Percentiles rank a stretch among this genome's conserved stretches.
Evolutionary conservation across 2,797 vertebrate genomes (phyloP).

Genomic region (Gastrophryne carolinensis): DNA sequence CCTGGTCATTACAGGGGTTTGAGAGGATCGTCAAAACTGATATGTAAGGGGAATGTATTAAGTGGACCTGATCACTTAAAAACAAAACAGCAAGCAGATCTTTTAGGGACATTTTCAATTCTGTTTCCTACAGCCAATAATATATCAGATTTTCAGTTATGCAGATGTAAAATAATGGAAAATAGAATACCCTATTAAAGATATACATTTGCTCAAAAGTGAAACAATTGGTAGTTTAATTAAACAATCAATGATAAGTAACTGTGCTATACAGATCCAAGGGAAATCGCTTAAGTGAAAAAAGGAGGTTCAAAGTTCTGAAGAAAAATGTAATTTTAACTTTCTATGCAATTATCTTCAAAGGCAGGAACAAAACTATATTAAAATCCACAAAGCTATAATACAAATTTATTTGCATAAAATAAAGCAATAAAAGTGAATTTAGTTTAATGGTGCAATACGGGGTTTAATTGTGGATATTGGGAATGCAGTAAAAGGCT

Average conservation of each 20-base stretch:
- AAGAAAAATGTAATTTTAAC: neutral
- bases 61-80: too few relatives aligned
- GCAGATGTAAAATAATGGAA: too few relatives aligned
- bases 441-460: neutral
- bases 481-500: neutral
- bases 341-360: neutral
- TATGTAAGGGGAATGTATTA: too few relatives aligned
- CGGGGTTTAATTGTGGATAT: neutral
- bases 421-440: neutral
- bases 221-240: neutral
- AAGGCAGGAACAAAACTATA: neutral
- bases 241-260: neutral
- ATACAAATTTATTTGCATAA: neutral
- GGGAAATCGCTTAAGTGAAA: neutral
- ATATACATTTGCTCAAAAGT: neutral
- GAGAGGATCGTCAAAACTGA: too few relatives aligned
- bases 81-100: too few relatives aligned
- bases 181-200: too few relatives aligned
- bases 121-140: too few relatives aligned
- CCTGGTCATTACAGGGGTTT: too few relatives aligned
- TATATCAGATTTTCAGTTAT: too few relatives aligned
- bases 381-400: neutral
- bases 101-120: too few relatives aligned
- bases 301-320: neutral
- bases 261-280: neutral